Conservation (phyloP, 2,797 vertebrate genomes). For the Lerista edwardsae region DNA sequence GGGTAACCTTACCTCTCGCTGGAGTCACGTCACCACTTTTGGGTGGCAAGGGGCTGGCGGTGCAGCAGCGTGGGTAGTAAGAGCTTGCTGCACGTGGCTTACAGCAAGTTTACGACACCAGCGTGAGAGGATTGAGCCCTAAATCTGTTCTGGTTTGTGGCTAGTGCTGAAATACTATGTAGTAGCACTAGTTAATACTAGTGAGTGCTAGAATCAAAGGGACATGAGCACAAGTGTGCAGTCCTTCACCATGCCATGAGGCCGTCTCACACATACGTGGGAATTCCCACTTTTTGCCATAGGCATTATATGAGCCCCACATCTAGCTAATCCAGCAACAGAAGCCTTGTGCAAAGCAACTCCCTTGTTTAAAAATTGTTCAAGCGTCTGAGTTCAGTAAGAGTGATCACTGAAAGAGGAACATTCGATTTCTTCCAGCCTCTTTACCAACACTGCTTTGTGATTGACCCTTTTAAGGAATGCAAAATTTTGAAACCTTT, state of each 20-base stretch:
- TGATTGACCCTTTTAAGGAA: slow-evolving; percentile 47
- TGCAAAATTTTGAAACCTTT: too few relatives aligned
- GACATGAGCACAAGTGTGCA: neutral
- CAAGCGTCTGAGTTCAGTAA: neutral
- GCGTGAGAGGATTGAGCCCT: too few relatives aligned
- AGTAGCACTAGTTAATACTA: too few relatives aligned
- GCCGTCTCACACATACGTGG: neutral
- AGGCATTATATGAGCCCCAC: neutral
- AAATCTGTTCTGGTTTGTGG: too few relatives aligned
- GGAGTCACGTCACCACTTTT: too few relatives aligned
- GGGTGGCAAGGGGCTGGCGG: too few relatives aligned
- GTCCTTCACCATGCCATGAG: neutral
- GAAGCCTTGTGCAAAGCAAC: neutral
- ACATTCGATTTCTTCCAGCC: slow-evolving; percentile 33
- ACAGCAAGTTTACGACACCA: too few relatives aligned
- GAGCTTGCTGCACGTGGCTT: too few relatives aligned
- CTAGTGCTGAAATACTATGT: neutral
- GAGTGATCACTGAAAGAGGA: slow-evolving; percentile 38
- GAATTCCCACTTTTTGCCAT: neutral
- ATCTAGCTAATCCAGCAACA: neutral
- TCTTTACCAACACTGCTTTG: slow-evolving; percentile 56
- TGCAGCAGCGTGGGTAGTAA: too few relatives aligned
- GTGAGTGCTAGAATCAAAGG: neutral
- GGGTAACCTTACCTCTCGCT: too few relatives aligned
- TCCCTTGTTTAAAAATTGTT: neutral